phyloP scores from a whole-genome alignment of 2,888 invertebrate species.

The Drosophila conformis region DNA sequence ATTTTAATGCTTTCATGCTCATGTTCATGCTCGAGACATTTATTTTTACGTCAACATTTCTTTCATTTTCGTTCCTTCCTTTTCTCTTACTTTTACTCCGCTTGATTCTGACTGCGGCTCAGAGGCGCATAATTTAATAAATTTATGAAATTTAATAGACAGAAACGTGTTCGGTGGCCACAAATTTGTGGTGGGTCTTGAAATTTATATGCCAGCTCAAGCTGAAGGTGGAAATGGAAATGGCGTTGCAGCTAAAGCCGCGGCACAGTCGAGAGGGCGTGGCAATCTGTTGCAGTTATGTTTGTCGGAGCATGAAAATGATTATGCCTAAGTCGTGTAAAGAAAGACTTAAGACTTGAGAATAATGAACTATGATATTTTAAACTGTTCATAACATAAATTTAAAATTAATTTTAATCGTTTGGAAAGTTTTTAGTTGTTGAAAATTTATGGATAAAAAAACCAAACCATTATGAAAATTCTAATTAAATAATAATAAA shows the following conservation, averaged over 20 bases:
- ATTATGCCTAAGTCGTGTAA: constrained; percentile 47
- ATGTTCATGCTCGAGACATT: constrained; percentile 45
- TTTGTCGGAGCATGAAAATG: constrained; percentile 47
- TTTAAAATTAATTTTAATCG: not conserved
- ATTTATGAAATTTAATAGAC: constrained; percentile 79
- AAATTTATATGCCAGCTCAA: constrained; percentile 64
- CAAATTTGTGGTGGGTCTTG: constrained; percentile 74
- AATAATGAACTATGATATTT: constrained; percentile 1
- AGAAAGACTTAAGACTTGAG: constrained; percentile 13
- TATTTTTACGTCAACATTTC: constrained; percentile 41
- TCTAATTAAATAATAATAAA: not conserved
- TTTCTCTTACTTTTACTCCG: constrained; percentile 49
- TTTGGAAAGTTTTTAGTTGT: not conserved
- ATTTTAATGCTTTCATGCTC: constrained; percentile 36
- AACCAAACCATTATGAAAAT: not conserved
- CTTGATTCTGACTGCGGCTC: constrained; percentile 35
- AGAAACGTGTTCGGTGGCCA: constrained; percentile 77
- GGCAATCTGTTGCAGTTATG: constrained; percentile 54
- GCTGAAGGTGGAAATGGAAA: constrained; percentile 4
- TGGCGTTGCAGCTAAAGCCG: constrained; percentile 2
- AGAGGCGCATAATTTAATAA: constrained; percentile 75
- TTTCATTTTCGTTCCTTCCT: constrained; percentile 40
- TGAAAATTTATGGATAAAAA: not conserved
- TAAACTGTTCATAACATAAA: not conserved
- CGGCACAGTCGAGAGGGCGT: constrained; percentile 57